Base-by-base conservation (phyloP, 2,113 vertebrate genomes). In the Eretmochelys imbricata region DNA sequence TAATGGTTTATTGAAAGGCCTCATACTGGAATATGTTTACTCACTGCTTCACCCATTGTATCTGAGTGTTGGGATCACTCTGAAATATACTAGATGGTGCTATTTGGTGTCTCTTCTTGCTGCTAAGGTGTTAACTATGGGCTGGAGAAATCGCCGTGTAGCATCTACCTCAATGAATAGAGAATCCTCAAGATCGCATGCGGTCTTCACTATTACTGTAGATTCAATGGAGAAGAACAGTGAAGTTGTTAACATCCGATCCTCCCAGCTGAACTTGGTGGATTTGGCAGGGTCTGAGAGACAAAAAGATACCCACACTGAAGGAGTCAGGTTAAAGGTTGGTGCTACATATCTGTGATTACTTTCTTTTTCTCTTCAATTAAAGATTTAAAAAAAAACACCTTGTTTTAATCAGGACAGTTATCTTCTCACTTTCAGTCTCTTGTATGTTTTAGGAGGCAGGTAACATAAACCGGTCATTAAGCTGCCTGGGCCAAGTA, bases 81-180 rank as follows among this genome's bases (percentile, higher is more conserved):
- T 82, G 75, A 53, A 22, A 57, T 48, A 35, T 27, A 25, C 50
- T 24, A 62, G 4, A 3, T 84, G 29, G 42, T 85, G 72, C 3
- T 54, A 57, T 51, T n/a, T 76, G 31, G 7, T 65, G 6, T 48
- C 7, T 92, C 65, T 94, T 82, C 53, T 62, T 91, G 69, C 55
- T 86, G 9, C 42, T n/a, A 50, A 99, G 99, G 99, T 99, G 17
- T 97, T 99, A 95, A 99, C 99, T 85, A 99, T 85, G 94, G 99
- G 99, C 38, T 99, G 99, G 99, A 98, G 99, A 88, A 99, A 99
- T 96, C 98, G 99, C 20, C 99, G 99, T 10, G 99, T 99, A 19
- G 99, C 99, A 5, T 99, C 99, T 0, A 99, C 99, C 10, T 99
- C 99, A 2, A 99, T 99, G 99, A 99, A 99, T 84, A 98, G 99